phyloP scores from a whole-genome alignment of 2,113 vertebrate genomes.

The Tetrax tetrax region DNA sequence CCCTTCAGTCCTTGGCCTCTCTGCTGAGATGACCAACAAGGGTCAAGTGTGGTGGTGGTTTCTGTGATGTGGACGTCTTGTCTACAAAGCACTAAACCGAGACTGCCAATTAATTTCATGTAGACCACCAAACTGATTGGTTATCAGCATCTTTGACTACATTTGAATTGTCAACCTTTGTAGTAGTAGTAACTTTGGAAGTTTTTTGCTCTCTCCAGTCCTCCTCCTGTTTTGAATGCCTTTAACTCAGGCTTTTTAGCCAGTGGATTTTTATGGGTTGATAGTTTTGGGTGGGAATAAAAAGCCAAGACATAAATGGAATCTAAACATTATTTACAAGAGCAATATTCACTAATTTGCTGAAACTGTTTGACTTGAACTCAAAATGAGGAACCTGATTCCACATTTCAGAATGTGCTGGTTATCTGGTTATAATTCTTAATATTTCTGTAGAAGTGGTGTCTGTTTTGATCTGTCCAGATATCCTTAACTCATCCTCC shows the following conservation, averaged over 20 bases:
- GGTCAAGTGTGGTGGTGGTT: constrained; percentile 60
- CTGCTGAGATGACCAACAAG: constrained; percentile 44
- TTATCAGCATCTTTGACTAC: background rate
- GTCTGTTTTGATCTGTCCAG: background rate
- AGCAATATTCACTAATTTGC: background rate
- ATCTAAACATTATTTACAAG: background rate
- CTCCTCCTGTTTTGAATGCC: constrained; percentile 36
- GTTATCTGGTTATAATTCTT: background rate
- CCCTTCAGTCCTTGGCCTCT: constrained; percentile 53
- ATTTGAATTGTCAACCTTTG: constrained; percentile 31
- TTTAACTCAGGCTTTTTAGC: constrained; percentile 63
- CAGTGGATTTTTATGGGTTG: constrained; percentile 40
- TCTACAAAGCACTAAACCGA: background rate
- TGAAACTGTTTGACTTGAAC: background rate
- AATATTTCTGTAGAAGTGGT: background rate
- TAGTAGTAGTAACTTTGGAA: constrained; percentile 27
- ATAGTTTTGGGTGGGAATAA: constrained; percentile 18
- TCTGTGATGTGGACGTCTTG: constrained; percentile 54
- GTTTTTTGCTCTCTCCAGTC: constrained; percentile 42
- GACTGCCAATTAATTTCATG: constrained; percentile 40
- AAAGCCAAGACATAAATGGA: background rate
- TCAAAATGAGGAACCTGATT: background rate
- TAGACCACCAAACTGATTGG: constrained; percentile 32
- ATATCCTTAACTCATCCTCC: background rate
- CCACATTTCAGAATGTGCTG: background rate